Evolutionary conservation across 1,140 invertebrate species (phyloP).

Genomic region (Temnothorax curvispinosus): DNA sequence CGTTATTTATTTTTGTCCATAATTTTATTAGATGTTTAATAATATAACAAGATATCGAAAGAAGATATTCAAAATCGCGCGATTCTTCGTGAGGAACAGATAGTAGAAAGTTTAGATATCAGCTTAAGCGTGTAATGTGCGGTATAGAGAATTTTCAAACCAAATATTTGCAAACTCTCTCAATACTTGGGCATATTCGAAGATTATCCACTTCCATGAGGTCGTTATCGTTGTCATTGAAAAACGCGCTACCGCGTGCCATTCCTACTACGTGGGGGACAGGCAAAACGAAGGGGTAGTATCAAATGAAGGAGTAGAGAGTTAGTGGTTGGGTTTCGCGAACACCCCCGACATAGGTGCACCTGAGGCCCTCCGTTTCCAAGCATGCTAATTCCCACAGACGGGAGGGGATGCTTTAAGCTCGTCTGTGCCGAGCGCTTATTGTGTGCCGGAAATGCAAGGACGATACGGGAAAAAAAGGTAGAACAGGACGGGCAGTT

Average conservation of each 20-base stretch:
- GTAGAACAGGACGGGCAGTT: background rate
- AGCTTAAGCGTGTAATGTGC: background rate
- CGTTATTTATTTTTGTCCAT: background rate
- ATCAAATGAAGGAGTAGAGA: slow-evolving; percentile 34
- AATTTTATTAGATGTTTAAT: background rate
- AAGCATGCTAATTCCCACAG: slow-evolving; percentile 76
- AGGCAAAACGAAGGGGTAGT: slow-evolving; percentile 24
- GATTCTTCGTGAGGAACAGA: background rate
- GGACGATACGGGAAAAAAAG: slow-evolving; percentile 27
- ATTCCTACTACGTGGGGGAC: slow-evolving; percentile 38
- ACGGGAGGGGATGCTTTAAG: slow-evolving; percentile 71
- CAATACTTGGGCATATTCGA: slow-evolving; percentile 38
- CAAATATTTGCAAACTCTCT: slow-evolving; percentile 49
- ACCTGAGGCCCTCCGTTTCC: slow-evolving; percentile 73
- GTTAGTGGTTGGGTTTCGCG: slow-evolving; percentile 59
- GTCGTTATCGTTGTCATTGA: slow-evolving; percentile 59
- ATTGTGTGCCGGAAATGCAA: slow-evolving; percentile 50
- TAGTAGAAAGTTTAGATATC: background rate
- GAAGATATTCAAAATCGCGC: background rate
- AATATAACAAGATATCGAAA: background rate
- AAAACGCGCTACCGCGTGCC: slow-evolving; percentile 66
- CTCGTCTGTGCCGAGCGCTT: slow-evolving; percentile 65
- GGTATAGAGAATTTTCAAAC: background rate
- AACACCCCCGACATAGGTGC: slow-evolving; percentile 64
- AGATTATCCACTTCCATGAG: slow-evolving; percentile 55